Conservation (phyloP, 1,140 invertebrate genomes). For the Ctenoplectra terminalis region DNA sequence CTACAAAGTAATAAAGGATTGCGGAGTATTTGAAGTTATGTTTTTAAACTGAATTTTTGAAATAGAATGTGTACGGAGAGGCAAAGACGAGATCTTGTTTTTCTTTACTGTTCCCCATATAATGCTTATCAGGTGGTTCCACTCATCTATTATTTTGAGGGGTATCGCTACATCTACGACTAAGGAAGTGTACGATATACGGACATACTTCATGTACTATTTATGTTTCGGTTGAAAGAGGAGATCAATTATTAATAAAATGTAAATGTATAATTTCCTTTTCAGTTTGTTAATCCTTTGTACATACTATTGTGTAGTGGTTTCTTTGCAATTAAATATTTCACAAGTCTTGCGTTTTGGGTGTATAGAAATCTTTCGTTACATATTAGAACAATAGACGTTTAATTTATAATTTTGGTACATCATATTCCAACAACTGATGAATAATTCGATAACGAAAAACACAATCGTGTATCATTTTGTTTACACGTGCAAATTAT, state of each 20-base stretch:
- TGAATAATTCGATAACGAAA: no score
- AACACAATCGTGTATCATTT: no score
- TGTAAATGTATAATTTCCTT: constrained; percentile 64
- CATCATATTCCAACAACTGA: no score
- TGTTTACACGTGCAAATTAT: no score
- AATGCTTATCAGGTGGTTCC: constrained; percentile 16
- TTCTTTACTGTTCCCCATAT: constrained; percentile 56
- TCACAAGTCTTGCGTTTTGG: not conserved
- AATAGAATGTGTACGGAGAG: constrained; percentile 82
- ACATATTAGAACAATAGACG: no score
- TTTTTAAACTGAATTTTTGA: constrained; percentile 83
- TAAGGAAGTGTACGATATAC: constrained; percentile 57
- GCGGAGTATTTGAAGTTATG: constrained; percentile 81
- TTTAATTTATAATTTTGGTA: no score
- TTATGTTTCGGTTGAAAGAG: constrained; percentile 65
- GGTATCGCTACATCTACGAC: constrained; percentile 30
- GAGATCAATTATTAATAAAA: constrained; percentile 71
- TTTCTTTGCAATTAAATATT: not conserved
- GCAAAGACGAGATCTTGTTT: constrained; percentile 72
- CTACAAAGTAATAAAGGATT: constrained; percentile 81
- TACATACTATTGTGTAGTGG: not conserved
- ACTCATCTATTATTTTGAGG: constrained; percentile 21
- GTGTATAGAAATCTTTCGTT: no score
- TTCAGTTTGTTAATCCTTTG: constrained; percentile 54
- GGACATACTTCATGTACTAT: constrained; percentile 64